Evolutionary conservation across 2,797 vertebrate species (phyloP).

Genomic region (Myotis vivesi): DNA sequence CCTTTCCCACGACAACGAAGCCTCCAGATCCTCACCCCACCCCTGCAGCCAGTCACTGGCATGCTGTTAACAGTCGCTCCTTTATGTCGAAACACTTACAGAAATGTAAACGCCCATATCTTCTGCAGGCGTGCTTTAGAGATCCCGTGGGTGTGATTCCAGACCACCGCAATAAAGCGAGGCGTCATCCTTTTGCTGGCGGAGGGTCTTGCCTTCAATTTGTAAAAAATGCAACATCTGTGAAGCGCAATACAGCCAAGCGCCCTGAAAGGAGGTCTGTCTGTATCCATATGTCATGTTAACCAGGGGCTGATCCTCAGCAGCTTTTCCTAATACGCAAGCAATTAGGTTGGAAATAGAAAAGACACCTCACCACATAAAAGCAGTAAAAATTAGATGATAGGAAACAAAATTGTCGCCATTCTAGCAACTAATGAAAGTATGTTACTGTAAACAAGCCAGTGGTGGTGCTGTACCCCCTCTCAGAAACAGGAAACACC

Average conservation of each 20-base stretch:
- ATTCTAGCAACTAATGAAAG: constrained; percentile 68
- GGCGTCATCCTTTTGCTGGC: background rate
- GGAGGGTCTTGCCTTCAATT: background rate
- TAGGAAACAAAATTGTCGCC: constrained; percentile 71
- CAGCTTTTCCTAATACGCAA: constrained; percentile 32
- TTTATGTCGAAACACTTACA: constrained; percentile 45
- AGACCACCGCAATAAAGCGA: background rate
- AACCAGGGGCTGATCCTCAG: background rate
- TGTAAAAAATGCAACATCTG: background rate
- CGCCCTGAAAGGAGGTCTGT: background rate
- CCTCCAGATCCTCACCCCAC: background rate
- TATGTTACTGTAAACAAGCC: constrained; percentile 64
- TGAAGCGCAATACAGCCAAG: background rate
- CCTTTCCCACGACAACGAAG: background rate
- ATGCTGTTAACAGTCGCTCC: background rate
- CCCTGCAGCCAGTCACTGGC: background rate
- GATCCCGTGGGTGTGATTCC: background rate
- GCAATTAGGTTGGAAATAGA: background rate
- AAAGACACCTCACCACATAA: constrained; percentile 20
- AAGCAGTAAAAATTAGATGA: background rate
- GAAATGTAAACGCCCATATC: background rate
- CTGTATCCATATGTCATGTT: background rate
- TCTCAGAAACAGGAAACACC: constrained; percentile 80
- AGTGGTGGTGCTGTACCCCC: constrained; percentile 63
- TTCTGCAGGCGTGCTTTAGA: background rate